These are phyloP conservation scores for Celastrina argiolus DNA, from an alignment of 2,888 invertebrate genomes.

Conservation along the genomic window DNA sequence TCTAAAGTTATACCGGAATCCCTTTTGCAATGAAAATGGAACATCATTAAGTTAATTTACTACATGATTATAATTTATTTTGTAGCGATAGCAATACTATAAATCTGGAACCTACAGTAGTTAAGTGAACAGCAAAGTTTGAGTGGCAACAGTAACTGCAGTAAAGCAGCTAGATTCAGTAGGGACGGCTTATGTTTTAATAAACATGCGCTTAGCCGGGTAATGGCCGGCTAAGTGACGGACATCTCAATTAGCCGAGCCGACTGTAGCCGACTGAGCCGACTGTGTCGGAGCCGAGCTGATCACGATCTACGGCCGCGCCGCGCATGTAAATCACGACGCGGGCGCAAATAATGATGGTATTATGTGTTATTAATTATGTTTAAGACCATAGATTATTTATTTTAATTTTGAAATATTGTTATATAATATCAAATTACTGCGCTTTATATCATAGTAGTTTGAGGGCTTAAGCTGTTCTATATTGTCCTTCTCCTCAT, in stretches of 20 bases:
- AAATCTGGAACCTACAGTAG: too few relatives aligned
- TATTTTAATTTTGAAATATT: conserved; percentile 7
- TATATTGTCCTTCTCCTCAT: too few relatives aligned
- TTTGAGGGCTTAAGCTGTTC: neutral
- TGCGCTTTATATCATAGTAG: neutral
- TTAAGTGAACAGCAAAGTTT: neutral
- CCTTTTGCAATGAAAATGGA: too few relatives aligned
- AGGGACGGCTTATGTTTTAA: conserved; percentile 1
- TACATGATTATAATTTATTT: too few relatives aligned
- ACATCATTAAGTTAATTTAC: neutral
- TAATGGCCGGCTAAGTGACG: conserved; percentile 50
- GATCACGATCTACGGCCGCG: conserved; percentile 47
- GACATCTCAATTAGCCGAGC: conserved; percentile 52
- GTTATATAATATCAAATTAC: neutral
- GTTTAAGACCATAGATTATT: neutral
- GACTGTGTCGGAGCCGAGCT: conserved; percentile 42
- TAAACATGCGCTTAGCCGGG: conserved; percentile 35
- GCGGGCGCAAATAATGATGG: conserved; percentile 43
- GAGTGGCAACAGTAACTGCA: neutral
- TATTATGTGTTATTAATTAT: conserved; percentile 21
- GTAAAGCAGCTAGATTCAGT: conserved; percentile 6
- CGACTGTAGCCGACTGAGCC: neutral
- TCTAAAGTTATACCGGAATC: too few relatives aligned
- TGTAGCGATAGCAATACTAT: too few relatives aligned
- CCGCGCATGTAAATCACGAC: conserved; percentile 47